These are phyloP conservation scores for Ceratoteleas bidentatus DNA, from an alignment of 1,140 invertebrate genomes.

Conservation along the genomic window DNA sequence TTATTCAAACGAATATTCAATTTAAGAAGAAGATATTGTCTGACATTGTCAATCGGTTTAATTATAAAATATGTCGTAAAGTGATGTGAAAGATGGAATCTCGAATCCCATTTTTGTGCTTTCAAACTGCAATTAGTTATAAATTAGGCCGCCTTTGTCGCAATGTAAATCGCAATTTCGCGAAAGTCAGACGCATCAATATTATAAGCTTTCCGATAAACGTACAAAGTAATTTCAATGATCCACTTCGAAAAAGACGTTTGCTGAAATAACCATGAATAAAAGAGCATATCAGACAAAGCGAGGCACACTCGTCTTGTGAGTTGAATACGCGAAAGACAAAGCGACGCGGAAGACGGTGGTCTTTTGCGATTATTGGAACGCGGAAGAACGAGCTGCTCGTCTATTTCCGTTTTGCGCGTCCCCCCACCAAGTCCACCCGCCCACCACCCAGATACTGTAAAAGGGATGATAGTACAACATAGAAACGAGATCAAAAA, in stretches of 20 bases:
- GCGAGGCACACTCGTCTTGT: constrained; percentile 49
- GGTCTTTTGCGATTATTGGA: constrained; percentile 73
- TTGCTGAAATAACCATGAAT: constrained; percentile 61
- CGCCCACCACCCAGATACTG: too few species aligned
- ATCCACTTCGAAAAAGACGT: constrained; percentile 55
- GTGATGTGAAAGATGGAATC: background rate
- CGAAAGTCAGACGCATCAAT: constrained; percentile 42
- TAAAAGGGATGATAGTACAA: too few species aligned
- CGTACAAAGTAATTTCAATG: constrained; percentile 63
- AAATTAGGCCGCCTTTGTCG: constrained; percentile 34
- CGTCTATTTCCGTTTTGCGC: too few species aligned
- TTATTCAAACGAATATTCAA: too few species aligned
- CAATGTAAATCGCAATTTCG: constrained; percentile 23
- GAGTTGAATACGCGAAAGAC: constrained; percentile 67
- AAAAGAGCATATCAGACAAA: constrained; percentile 63
- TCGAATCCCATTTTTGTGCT: background rate
- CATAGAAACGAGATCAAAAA: too few species aligned
- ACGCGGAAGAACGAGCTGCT: too few species aligned
- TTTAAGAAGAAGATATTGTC: too few species aligned
- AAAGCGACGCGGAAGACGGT: constrained; percentile 69
- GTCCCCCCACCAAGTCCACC: too few species aligned
- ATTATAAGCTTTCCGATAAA: constrained; percentile 55
- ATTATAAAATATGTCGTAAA: background rate
- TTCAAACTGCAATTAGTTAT: background rate
- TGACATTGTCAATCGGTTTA: background rate